Percentiles rank a stretch among this genome's conserved stretches.
phyloP scores from a whole-genome alignment of 1,140 invertebrate species.

The Chymomyza costata region DNA sequence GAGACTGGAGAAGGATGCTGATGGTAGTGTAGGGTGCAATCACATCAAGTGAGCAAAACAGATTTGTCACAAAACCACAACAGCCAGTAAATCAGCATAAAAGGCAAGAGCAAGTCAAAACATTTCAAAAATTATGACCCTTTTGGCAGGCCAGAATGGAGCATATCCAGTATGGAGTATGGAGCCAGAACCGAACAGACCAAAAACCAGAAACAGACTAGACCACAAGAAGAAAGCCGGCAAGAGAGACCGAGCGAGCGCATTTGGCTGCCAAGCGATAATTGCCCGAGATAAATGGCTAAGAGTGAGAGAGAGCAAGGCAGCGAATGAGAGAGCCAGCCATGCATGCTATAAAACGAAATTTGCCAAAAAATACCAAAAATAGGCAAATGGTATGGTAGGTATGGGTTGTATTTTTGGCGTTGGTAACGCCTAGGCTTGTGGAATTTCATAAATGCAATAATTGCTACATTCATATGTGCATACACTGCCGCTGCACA shows the following conservation, averaged over 20 bases:
- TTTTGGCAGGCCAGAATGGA: too few relatives aligned
- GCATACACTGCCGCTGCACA: too few relatives aligned
- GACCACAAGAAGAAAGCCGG: background rate
- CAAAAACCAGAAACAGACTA: too few relatives aligned
- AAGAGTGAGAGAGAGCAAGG: too few relatives aligned
- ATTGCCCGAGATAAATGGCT: conserved; percentile 46
- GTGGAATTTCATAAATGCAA: conserved; percentile 63
- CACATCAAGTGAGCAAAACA: conserved; percentile 70
- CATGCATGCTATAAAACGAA: too few relatives aligned
- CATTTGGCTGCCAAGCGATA: conserved; percentile 42
- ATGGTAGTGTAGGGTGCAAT: conserved; percentile 28
- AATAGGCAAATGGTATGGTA: too few relatives aligned
- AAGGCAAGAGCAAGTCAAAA: conserved; percentile 70
- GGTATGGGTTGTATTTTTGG: too few relatives aligned
- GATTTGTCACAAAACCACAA: conserved; percentile 72
- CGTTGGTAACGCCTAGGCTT: too few relatives aligned
- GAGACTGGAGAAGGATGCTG: background rate
- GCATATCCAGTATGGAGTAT: too few relatives aligned
- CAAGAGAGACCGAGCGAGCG: conserved; percentile 3
- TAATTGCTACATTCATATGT: conserved; percentile 44
- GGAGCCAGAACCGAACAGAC: background rate
- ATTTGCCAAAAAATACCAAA: conserved; percentile 30
- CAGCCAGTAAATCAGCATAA: conserved; percentile 72
- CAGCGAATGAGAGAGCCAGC: too few relatives aligned
- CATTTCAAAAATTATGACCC: conserved; percentile 70